phyloP scores from a whole-genome alignment of 1,140 invertebrate species.

The Papilio machaon region DNA sequence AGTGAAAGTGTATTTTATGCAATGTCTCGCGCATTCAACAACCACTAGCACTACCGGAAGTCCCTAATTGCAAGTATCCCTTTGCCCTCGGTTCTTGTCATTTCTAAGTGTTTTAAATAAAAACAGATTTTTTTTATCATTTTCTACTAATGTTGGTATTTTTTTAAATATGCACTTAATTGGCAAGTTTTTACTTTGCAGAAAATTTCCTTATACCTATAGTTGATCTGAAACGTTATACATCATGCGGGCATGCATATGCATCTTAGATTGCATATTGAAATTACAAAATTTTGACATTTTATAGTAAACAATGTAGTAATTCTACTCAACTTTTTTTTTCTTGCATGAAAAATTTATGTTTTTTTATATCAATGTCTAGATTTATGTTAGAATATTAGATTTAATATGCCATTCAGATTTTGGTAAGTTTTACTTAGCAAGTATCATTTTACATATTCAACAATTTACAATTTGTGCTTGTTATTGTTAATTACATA shows the following conservation, averaged over 20 bases:
- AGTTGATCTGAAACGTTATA: background rate
- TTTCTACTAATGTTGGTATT: background rate
- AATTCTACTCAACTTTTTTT: background rate
- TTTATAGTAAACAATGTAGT: background rate
- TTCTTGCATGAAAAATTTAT: background rate
- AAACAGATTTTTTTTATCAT: background rate
- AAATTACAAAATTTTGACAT: background rate
- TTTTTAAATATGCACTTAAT: slow-evolving; percentile 6
- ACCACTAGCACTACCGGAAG: background rate
- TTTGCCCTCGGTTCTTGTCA: background rate
- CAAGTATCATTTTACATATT: background rate
- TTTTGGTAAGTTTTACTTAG: background rate
- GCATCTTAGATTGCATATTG: background rate
- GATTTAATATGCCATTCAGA: background rate
- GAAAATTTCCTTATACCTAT: background rate
- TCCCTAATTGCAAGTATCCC: background rate
- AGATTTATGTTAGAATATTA: background rate
- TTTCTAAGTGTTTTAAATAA: background rate
- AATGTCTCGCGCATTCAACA: background rate
- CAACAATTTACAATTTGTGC: background rate
- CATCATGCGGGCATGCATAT: slow-evolving; percentile 4
- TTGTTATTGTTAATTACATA: background rate
- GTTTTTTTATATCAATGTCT: background rate
- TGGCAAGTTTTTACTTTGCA: background rate
- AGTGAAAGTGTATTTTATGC: slow-evolving; percentile 8